Evolutionary conservation across 2,797 vertebrate genomes (phyloP).

Genomic region (Sebastes alutus): DNA sequence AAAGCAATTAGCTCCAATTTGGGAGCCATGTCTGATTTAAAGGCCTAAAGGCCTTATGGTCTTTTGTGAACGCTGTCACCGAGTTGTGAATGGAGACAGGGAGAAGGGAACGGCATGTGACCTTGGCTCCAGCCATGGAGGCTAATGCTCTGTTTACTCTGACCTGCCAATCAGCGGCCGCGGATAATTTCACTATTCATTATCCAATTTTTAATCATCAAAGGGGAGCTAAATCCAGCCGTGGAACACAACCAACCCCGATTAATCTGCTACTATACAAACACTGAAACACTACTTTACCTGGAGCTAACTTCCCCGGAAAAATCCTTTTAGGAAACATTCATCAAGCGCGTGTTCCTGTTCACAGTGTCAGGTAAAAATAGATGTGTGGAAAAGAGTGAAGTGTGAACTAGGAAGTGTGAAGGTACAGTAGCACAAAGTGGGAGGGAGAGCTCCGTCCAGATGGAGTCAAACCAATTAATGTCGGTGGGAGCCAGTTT

Average conservation of each 20-base stretch:
- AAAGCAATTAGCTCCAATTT: constrained; percentile 70
- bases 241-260: background rate
- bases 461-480: constrained; percentile 56
- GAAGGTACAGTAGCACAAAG: constrained; percentile 48
- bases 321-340: constrained; percentile 8
- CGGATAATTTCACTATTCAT: constrained; percentile 51
- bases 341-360: constrained; percentile 4
- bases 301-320: background rate
- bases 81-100: constrained; percentile 64
- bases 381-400: constrained; percentile 48
- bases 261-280: constrained; percentile 4
- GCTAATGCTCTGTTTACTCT: constrained; percentile 66
- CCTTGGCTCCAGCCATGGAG: constrained; percentile 30
- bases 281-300: background rate
- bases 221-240: constrained; percentile 12
- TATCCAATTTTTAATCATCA: constrained; percentile 58
- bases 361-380: constrained; percentile 58
- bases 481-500: constrained; percentile 28
- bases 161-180: constrained; percentile 58
- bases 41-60: constrained; percentile 42
- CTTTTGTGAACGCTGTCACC: constrained; percentile 56
- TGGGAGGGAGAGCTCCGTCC: constrained; percentile 38
- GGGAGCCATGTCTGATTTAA: constrained; percentile 45
- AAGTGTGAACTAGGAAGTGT: constrained; percentile 60
- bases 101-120: constrained; percentile 66